phyloP scores from a whole-genome alignment of 2,797 vertebrate species.

The Psittacula derbiana region DNA sequence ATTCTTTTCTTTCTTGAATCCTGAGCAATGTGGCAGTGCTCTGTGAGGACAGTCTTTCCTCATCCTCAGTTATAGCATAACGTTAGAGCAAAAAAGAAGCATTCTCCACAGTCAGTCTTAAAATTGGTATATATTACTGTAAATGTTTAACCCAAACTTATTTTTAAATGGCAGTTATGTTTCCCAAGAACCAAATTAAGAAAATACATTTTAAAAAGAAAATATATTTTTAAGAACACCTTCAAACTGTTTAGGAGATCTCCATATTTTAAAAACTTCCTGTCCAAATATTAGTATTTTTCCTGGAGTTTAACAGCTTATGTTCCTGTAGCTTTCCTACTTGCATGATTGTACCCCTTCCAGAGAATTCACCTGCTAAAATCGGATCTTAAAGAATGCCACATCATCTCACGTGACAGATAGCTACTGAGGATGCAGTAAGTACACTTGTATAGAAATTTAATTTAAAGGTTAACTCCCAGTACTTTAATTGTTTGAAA shows the following conservation, averaged over 20 bases:
- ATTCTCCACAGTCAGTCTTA: neutral
- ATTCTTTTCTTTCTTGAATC: neutral
- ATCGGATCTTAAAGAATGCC: neutral
- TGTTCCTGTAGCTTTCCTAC: neutral
- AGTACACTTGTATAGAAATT: neutral
- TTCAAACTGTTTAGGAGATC: neutral
- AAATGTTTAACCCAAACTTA: neutral
- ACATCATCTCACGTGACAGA: neutral
- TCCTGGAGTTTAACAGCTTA: neutral
- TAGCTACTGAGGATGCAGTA: neutral
- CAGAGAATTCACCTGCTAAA: neutral
- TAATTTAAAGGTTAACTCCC: neutral
- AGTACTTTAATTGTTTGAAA: neutral
- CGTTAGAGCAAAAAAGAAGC: accelerated
- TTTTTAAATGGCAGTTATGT: neutral
- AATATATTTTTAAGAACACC: neutral
- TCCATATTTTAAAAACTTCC: neutral
- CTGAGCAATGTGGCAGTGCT: neutral
- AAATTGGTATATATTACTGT: neutral
- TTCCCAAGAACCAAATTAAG: neutral
- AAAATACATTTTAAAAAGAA: neutral
- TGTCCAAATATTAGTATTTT: neutral
- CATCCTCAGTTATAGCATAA: neutral
- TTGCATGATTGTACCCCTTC: neutral
- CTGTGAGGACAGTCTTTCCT: neutral